A percentile compares a stretch with the other conserved stretches of the same genome.
These are phyloP conservation scores for Pachydiplax longipennis DNA, from an alignment of 2,888 invertebrate species.

Conservation along the genomic window DNA sequence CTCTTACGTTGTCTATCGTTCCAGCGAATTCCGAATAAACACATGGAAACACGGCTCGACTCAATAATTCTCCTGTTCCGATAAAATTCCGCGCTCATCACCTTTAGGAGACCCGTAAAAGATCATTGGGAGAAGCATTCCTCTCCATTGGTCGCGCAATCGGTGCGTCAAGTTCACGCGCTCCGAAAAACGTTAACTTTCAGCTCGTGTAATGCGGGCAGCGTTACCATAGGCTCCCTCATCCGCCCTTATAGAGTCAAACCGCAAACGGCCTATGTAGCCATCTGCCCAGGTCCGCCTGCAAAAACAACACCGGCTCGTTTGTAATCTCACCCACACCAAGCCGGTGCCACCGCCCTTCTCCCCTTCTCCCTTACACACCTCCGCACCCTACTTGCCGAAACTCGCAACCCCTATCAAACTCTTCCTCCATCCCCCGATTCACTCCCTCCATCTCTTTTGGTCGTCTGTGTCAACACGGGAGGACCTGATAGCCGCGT, in stretches of 20 bases:
- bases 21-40: too few species aligned
- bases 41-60: too few species aligned
- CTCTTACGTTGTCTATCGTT: too few species aligned
- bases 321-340: not conserved
- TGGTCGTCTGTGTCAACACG: constrained; percentile 44
- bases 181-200: not conserved
- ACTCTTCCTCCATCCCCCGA: not conserved
- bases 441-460: constrained; percentile 15
- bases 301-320: constrained; percentile 35
- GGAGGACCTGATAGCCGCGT: constrained; percentile 40
- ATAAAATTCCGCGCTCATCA: too few species aligned
- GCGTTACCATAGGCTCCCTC: not conserved
- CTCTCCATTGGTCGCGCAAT: too few species aligned
- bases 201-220: not conserved
- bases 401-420: not conserved
- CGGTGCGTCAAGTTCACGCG: too few species aligned
- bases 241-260: not conserved
- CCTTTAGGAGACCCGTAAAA: too few species aligned
- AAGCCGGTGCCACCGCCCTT: not conserved
- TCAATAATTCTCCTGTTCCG: too few species aligned
- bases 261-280: constrained; percentile 14
- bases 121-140: too few species aligned
- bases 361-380: not conserved
- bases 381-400: not conserved
- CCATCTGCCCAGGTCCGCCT: constrained; percentile 23